Percentiles rank a stretch among this genome's conserved stretches.
phyloP scores from a whole-genome alignment of 2,113 vertebrate species.

The Naja naja region DNA sequence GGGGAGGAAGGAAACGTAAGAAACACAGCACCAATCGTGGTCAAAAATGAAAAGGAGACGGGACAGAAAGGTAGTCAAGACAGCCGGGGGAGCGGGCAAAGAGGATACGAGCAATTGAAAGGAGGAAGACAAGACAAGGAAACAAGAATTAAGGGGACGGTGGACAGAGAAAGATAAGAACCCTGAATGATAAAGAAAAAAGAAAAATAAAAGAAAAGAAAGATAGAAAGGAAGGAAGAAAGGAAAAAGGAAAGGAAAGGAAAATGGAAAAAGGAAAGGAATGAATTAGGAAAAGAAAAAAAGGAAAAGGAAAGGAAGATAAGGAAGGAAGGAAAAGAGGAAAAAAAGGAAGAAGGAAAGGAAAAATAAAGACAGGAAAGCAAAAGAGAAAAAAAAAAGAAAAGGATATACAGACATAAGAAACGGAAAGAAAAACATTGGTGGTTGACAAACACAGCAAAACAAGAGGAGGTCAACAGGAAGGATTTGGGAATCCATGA shows the following conservation, averaged over 20 bases:
- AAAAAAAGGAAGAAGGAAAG: no score
- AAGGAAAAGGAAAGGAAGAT: no score
- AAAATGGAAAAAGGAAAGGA: no score
- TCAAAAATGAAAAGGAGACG: background rate
- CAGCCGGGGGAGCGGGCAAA: accelerated
- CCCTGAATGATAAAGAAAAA: background rate
- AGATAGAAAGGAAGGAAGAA: no score
- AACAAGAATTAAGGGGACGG: background rate
- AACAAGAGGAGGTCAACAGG: background rate
- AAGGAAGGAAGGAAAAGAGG: no score
- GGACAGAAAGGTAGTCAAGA: background rate
- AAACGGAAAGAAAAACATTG: background rate
- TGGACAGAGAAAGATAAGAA: background rate
- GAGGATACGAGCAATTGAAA: background rate
- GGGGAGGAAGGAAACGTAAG: background rate
- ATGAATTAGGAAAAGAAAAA: background rate
- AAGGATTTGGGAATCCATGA: background rate
- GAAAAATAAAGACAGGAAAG: background rate
- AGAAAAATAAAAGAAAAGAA: background rate
- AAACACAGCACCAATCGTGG: background rate
- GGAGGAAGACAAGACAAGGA: background rate
- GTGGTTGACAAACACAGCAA: background rate
- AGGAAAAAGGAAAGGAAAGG: no score
- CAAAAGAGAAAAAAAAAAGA: no score
- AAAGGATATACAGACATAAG: background rate